These are phyloP conservation scores for Emmelina monodactyla DNA, from an alignment of 2,888 invertebrate species.

Conservation along the genomic window DNA sequence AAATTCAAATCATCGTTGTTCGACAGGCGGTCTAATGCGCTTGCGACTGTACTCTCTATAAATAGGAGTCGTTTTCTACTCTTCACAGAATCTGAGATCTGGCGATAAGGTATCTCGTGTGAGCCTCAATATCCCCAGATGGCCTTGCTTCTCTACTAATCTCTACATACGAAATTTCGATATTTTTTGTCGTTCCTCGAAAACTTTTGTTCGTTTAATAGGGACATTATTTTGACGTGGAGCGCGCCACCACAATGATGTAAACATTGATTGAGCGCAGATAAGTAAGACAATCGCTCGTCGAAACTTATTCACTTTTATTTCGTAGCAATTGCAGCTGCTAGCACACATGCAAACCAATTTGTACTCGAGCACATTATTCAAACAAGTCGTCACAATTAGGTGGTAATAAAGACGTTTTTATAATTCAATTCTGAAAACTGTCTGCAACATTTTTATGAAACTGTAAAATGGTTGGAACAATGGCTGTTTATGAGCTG, in stretches of 20 bases:
- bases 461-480: slow-evolving; percentile 24
- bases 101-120: slow-evolving; percentile 58
- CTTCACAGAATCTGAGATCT: slow-evolving; percentile 61
- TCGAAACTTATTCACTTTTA: background rate
- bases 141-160: slow-evolving; percentile 58
- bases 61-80: slow-evolving; percentile 63
- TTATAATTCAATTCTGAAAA: too few relatives aligned
- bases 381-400: too few relatives aligned
- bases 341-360: slow-evolving; percentile 4
- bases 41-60: slow-evolving; percentile 55
- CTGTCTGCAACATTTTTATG: slow-evolving; percentile 16
- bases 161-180: slow-evolving; percentile 45
- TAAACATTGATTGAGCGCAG: slow-evolving; percentile 61
- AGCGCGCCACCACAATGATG: slow-evolving; percentile 52
- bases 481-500: background rate
- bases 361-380: too few relatives aligned
- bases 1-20: slow-evolving; percentile 63
- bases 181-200: slow-evolving; percentile 60
- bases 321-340: slow-evolving; percentile 19
- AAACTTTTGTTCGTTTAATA: slow-evolving; percentile 58
- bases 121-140: slow-evolving; percentile 66
- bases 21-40: slow-evolving; percentile 53
- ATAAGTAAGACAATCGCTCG: slow-evolving; percentile 53
- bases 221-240: slow-evolving; percentile 65
- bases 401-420: too few relatives aligned